Percentiles rank a stretch among this genome's conserved stretches.
Evolutionary conservation across 2,797 vertebrate genomes (phyloP).

Genomic region (Ctenosaura bakeri): DNA sequence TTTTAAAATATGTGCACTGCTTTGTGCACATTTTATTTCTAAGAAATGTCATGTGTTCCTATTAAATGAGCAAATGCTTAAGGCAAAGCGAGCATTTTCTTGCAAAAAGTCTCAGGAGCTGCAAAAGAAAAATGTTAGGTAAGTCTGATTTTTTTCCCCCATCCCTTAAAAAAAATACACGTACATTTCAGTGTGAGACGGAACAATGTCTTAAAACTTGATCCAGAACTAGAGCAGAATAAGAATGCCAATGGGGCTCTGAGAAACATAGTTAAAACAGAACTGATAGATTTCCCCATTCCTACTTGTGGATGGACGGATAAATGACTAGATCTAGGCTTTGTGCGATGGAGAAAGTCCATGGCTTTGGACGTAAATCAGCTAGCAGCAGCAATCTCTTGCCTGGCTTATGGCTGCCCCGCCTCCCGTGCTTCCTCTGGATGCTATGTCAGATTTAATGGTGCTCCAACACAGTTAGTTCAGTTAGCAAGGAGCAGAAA

Average conservation of each 20-base stretch:
- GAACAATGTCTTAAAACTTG: background rate
- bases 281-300: background rate
- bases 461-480: conserved; percentile 64
- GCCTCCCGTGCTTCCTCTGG: conserved; percentile 54
- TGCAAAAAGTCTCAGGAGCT: too few relatives aligned
- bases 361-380: conserved; percentile 14
- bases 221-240: background rate
- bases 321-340: background rate
- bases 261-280: background rate
- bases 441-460: conserved; percentile 69
- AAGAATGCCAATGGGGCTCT: background rate
- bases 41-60: too few relatives aligned
- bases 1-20: too few relatives aligned
- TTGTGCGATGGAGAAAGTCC: background rate
- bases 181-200: background rate
- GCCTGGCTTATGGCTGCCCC: background rate
- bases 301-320: background rate
- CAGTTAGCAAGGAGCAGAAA: conserved; percentile 30
- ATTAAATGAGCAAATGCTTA: too few relatives aligned
- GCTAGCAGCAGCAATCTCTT: conserved; percentile 25
- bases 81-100: too few relatives aligned
- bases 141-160: too few relatives aligned
- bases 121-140: background rate
- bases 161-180: too few relatives aligned
- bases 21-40: too few relatives aligned